Conservation (phyloP, 2,797 vertebrate genomes). For the Dromococcyx pavoninus region DNA sequence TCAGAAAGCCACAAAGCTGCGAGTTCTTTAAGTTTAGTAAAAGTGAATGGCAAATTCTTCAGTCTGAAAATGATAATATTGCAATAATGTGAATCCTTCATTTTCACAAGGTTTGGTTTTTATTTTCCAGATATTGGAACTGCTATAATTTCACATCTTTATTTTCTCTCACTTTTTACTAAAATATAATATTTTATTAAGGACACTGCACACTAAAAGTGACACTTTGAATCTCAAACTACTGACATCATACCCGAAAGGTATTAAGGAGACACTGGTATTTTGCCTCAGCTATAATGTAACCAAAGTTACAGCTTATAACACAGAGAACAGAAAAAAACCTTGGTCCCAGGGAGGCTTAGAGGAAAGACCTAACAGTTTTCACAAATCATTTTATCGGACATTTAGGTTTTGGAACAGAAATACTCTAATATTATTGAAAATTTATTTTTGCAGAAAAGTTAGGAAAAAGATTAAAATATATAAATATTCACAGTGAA, state of each 20-base stretch:
- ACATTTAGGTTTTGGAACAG: not conserved
- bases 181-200: not conserved
- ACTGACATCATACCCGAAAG: not conserved
- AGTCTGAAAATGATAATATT: conserved; percentile 80
- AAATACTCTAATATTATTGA: not conserved
- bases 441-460: not conserved
- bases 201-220: not conserved
- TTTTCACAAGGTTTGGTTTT: not conserved
- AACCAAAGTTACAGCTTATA: not conserved
- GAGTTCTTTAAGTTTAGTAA: conserved; percentile 97
- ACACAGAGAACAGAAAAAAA: not conserved
- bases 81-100: not conserved
- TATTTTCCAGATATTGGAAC: not conserved
- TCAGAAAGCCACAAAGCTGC: conserved; percentile 99
- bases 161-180: not conserved
- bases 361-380: not conserved
- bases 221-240: not conserved
- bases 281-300: not conserved
- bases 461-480: not conserved
- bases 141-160: not conserved
- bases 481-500: not conserved
- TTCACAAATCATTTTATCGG: not conserved
- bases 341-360: not conserved
- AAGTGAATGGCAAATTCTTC: conserved; percentile 98
- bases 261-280: not conserved